Evolutionary conservation across 1,140 invertebrate species (phyloP).

Genomic region (Atta colombica): DNA sequence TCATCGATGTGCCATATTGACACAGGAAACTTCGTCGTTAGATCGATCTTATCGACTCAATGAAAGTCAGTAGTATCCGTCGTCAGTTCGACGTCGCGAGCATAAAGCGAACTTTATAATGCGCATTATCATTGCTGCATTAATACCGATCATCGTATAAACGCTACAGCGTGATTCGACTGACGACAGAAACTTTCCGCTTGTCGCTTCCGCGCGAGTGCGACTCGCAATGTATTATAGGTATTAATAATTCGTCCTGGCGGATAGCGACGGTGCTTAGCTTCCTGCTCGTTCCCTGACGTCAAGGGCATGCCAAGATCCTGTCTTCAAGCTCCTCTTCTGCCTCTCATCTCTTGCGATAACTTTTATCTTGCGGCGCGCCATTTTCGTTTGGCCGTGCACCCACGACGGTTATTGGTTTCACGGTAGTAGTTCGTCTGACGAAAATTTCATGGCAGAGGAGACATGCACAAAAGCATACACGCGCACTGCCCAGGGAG

Average conservation of each 20-base stretch:
- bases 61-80: neutral
- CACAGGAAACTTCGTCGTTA: conserved; percentile 46
- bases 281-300: neutral
- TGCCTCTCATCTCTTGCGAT: neutral
- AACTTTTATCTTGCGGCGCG: conserved; percentile 24
- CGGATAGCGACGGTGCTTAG: neutral
- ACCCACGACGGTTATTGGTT: conserved; percentile 65
- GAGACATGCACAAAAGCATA: conserved; percentile 4
- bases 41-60: conserved; percentile 22
- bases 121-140: conserved; percentile 34
- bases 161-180: conserved; percentile 5
- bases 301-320: neutral
- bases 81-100: neutral
- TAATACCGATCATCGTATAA: conserved; percentile 40
- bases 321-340: neutral
- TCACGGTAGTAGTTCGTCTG: conserved; percentile 54
- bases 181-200: conserved; percentile 58
- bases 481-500: conserved; percentile 48
- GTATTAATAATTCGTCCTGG: conserved; percentile 57
- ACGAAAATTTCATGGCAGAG: conserved; percentile 68
- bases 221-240: neutral
- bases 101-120: conserved; percentile 36
- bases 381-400: conserved; percentile 55
- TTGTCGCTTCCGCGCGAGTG: conserved; percentile 40
- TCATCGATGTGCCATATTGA: conserved; percentile 1